Evolutionary conservation across 2,888 invertebrate genomes (phyloP).

Genomic region (Brenthis ino): DNA sequence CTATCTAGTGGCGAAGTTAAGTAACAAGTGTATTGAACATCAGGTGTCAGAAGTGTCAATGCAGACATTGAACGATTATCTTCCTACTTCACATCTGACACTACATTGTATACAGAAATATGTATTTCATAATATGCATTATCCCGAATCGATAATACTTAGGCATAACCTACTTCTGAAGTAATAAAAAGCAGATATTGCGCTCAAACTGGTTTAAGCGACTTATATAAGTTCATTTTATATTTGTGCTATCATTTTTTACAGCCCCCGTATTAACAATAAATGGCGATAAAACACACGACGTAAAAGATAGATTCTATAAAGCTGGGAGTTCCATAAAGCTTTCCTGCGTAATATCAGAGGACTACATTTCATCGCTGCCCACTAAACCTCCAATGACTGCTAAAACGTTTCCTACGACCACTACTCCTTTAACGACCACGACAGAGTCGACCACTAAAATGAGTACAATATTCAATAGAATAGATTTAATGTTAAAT

Average conservation of each 20-base stretch:
- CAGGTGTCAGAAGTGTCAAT: conserved; percentile 10
- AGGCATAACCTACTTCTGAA: conserved; percentile 2
- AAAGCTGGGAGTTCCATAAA: conserved; percentile 89
- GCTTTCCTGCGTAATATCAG: conserved; percentile 83
- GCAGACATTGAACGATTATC: conserved; percentile 13
- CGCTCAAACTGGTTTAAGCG: conserved; percentile 19
- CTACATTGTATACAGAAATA: background rate
- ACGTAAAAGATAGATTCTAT: conserved; percentile 87
- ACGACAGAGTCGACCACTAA: conserved; percentile 70
- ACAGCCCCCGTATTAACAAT: conserved; percentile 88
- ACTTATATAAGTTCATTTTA: conserved; percentile 26
- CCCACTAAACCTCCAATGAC: conserved; percentile 60
- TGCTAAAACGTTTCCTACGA: conserved; percentile 54
- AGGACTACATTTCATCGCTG: conserved; percentile 62
- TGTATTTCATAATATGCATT: background rate
- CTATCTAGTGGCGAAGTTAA: background rate
- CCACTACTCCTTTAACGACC: conserved; percentile 62
- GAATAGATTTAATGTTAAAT: conserved; percentile 77
- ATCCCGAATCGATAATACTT: conserved; percentile 14
- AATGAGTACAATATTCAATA: conserved; percentile 75
- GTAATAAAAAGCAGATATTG: conserved; percentile 21
- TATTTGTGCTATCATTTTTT: conserved; percentile 43
- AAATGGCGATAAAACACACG: conserved; percentile 86
- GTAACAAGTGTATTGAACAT: background rate
- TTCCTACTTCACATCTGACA: conserved; percentile 1